Percentiles rank a stretch among this genome's conserved stretches.
Conservation (phyloP, 2,797 vertebrate genomes). For the Parambassis ranga region DNA sequence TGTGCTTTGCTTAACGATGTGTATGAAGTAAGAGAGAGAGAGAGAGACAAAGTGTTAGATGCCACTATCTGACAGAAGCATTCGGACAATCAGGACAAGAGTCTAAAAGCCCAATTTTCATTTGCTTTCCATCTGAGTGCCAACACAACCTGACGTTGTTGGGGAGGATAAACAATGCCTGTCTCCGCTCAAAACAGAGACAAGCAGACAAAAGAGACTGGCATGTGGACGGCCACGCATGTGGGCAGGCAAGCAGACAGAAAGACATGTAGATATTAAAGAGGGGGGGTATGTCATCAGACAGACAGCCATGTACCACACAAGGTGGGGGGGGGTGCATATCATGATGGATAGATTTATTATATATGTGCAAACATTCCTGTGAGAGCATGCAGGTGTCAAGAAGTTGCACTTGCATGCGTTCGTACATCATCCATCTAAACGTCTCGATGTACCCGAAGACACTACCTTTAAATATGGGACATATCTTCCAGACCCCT, state of each 20-base stretch:
- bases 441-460: neutral
- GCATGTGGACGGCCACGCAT: conserved; percentile 56
- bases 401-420: neutral
- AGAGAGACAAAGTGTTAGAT: conserved; percentile 23
- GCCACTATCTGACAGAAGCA: conserved; percentile 35
- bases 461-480: conserved; percentile 87
- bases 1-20: conserved; percentile 50
- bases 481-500: conserved; percentile 93
- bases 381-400: conserved; percentile 1
- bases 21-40: conserved; percentile 48
- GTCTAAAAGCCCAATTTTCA: conserved; percentile 83
- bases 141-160: conserved; percentile 57
- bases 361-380: neutral
- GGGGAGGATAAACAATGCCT: conserved; percentile 69
- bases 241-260: conserved; percentile 57
- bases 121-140: conserved; percentile 76
- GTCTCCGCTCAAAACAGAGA: conserved; percentile 48
- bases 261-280: conserved; percentile 36
- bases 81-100: conserved; percentile 53
- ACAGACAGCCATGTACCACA: conserved; percentile 26
- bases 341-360: neutral
- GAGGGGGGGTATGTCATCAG: conserved; percentile 13
- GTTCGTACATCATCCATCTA: no score
- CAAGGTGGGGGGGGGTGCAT: no score
- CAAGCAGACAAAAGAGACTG: conserved; percentile 62